Conservation (phyloP, 2,888 invertebrate genomes). For the Phymatocera aterrima region DNA sequence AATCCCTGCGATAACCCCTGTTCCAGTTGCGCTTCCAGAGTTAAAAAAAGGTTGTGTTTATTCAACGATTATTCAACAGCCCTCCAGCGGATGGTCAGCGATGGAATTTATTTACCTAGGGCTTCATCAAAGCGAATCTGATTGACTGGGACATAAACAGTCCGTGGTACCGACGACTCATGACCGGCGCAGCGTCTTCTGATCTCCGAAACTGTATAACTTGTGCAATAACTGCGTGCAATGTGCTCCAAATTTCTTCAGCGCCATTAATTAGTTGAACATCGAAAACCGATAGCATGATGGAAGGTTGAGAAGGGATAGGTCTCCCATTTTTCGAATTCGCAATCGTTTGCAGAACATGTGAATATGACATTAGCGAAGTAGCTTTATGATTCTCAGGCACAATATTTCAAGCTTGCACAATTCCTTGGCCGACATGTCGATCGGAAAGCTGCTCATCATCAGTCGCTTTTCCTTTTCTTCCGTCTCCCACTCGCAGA, state of each 20-base stretch:
- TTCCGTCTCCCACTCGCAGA: background rate
- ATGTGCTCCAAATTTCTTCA: background rate
- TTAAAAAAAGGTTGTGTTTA: background rate
- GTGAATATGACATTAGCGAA: no score
- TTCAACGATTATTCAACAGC: background rate
- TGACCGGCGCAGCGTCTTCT: background rate
- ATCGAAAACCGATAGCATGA: no score
- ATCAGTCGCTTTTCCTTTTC: background rate
- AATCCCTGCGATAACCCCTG: background rate
- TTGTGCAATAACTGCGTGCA: background rate
- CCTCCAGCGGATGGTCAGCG: background rate
- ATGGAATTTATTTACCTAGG: background rate
- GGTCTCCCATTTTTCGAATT: no score
- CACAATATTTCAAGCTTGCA: no score
- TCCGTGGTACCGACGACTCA: background rate
- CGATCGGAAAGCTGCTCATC: no score
- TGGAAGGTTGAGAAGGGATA: no score
- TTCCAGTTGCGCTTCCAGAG: background rate
- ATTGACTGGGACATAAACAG: background rate
- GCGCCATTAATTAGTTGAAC: background rate
- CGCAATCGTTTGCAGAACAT: no score
- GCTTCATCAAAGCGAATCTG: constrained; percentile 19
- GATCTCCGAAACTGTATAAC: background rate
- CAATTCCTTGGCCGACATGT: no score
- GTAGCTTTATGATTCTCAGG: no score